Conservation (phyloP, 1,140 invertebrate genomes). For the Cydia pomonella region DNA sequence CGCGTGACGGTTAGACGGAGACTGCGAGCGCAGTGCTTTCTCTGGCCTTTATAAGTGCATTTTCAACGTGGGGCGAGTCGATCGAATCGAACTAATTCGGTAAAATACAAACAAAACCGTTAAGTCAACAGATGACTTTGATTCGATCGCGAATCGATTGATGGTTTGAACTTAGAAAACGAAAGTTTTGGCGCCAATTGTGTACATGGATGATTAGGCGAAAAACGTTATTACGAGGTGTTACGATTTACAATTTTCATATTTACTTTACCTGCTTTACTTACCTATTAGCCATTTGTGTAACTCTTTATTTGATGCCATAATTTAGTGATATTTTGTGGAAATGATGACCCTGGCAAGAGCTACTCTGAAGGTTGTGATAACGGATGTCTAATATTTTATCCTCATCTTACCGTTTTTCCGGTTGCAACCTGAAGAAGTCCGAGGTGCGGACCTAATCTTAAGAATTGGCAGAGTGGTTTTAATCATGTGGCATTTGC, state of each 20-base stretch:
- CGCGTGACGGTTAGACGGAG: conserved; percentile 48
- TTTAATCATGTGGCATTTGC: no score
- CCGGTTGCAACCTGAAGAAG: no score
- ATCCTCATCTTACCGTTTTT: no score
- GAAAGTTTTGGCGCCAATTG: conserved; percentile 23
- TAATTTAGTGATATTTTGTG: no score
- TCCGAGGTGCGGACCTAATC: no score
- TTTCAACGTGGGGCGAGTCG: conserved; percentile 54
- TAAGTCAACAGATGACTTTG: conserved; percentile 26
- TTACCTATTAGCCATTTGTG: neutral
- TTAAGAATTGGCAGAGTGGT: no score
- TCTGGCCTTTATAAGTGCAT: conserved; percentile 73
- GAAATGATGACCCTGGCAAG: no score
- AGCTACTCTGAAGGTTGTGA: no score
- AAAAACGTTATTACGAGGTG: neutral
- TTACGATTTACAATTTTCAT: neutral
- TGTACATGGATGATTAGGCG: neutral
- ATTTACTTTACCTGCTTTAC: conserved; percentile 11
- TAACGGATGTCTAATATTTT: no score
- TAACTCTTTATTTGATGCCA: no score
- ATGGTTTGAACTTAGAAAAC: conserved; percentile 29
- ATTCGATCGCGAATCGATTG: conserved; percentile 17
- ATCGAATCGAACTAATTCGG: conserved; percentile 69
- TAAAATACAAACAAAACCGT: conserved; percentile 53
- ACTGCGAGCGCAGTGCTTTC: conserved; percentile 73